Evolutionary conservation across 2,797 vertebrate species (phyloP), one percentile per base, ranked within the genome.

Genomic region (Merluccius polli): DNA sequence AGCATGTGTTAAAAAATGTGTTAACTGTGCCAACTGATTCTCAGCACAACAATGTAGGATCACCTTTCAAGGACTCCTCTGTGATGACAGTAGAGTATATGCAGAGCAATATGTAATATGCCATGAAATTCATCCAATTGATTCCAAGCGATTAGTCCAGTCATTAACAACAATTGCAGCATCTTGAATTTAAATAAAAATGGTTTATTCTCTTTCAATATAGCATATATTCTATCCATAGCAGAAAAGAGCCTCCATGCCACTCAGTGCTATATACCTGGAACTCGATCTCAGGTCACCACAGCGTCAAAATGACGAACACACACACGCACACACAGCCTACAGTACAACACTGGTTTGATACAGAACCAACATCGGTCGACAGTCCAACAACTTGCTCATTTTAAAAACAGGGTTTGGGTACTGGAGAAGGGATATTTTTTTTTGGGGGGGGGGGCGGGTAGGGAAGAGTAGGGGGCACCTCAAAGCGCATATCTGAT

Each of bases 151-250:
- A 63, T 63, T 63, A 27, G 52, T 63, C 52, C 52, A 63, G 52
- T 63, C 52, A 63, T 63, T 12, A 41, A 59, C 44, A 65, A 31
- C 29, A 78, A 77, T 78, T 71, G 77, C 27, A 75, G 76, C 72
- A 21, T 76, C 79, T 72, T 71, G 41, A 76, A 48, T 84, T 91
- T 90, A 93, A 91, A 92, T 94, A 94, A 93, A 94, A 94, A 94
- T 83, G 82, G 89, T 94, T 94, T 94, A 92, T 92, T 94, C 90
- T 94, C 91, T 93, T 92, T 93, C 85, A 91, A 91, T 92, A 93
- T 93, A 93, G 88, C 91, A 94, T 93, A 93, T 91, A 88, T 93
- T 93, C 90, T 92, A 93, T 92, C 87, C 87, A 88, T 89, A 89
- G 89, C 92, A 93, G 91, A 94, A 93, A 93, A 91, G 84, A 88